These are phyloP conservation scores for Heliothis virescens DNA, from an alignment of 1,140 invertebrate species.

Conservation along the genomic window DNA sequence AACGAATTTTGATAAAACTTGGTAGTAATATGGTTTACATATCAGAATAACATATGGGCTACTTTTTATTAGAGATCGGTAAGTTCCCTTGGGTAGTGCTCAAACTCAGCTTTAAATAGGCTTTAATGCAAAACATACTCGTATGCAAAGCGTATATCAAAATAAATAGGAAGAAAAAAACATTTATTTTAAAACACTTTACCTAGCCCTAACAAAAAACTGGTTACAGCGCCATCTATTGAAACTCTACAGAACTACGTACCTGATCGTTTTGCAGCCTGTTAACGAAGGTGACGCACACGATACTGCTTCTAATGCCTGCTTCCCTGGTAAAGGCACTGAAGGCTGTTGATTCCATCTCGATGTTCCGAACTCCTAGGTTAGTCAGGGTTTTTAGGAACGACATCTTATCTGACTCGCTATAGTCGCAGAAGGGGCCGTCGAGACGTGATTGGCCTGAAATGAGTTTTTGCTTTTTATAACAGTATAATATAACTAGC, in stretches of 20 bases:
- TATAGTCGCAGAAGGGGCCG: conserved; percentile 97
- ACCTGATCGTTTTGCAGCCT: conserved; percentile 97
- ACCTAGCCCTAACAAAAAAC: background rate
- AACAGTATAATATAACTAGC: too few species aligned
- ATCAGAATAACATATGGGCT: too few species aligned
- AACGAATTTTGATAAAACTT: too few species aligned
- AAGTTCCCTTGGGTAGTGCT: too few species aligned
- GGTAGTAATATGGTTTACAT: too few species aligned
- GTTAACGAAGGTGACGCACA: conserved; percentile 96
- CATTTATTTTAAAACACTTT: too few species aligned
- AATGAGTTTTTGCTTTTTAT: background rate
- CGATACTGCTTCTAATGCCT: conserved; percentile 94
- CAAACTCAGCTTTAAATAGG: too few species aligned
- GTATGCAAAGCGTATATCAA: too few species aligned
- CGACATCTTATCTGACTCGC: conserved; percentile 93
- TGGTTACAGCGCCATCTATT: conserved; percentile 43
- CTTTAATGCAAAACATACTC: too few species aligned
- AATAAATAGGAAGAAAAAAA: too few species aligned
- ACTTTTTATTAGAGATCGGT: too few species aligned
- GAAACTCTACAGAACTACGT: background rate
- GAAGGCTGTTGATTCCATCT: conserved; percentile 98
- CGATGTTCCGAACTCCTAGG: conserved; percentile 96
- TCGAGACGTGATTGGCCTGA: conserved; percentile 95
- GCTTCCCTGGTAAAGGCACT: conserved; percentile 95
- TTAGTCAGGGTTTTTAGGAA: conserved; percentile 91